Conservation (phyloP, 2,797 vertebrate genomes). For the Paedocypris micromegethes region DNA sequence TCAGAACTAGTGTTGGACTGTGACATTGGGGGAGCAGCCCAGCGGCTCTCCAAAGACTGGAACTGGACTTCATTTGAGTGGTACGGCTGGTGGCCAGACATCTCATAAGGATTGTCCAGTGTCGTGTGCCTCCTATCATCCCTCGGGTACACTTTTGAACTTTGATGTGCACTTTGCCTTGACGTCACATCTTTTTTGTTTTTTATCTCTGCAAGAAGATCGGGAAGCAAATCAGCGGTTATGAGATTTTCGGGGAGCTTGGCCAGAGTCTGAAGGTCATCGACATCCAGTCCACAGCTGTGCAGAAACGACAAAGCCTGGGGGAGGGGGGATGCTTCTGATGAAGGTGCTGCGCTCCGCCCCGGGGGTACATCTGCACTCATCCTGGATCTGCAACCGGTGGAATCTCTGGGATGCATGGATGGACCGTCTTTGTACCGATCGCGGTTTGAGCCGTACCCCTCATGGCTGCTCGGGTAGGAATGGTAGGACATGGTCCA, state of each 20-base stretch:
- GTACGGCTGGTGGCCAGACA: background rate
- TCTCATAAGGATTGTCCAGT: constrained; percentile 41
- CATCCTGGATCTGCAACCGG: constrained; percentile 9
- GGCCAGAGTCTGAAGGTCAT: constrained; percentile 62
- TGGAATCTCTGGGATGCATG: constrained; percentile 20
- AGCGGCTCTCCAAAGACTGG: constrained; percentile 48
- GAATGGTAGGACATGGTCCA: constrained; percentile 41
- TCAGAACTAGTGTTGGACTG: background rate
- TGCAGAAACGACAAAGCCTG: constrained; percentile 58
- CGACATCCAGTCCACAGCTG: constrained; percentile 65
- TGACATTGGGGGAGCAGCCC: constrained; percentile 40
- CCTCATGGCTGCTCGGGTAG: constrained; percentile 19
- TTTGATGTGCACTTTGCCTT: constrained; percentile 32
- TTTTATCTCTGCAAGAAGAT: constrained; percentile 64
- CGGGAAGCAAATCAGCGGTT: constrained; percentile 63
- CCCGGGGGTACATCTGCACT: constrained; percentile 6
- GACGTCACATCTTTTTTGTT: constrained; percentile 40
- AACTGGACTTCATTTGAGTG: constrained; percentile 40
- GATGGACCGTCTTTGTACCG: constrained; percentile 24
- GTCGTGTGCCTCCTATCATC: constrained; percentile 37
- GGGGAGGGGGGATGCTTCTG: constrained; percentile 1
- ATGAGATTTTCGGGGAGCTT: constrained; percentile 65
- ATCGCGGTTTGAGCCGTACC: constrained; percentile 29
- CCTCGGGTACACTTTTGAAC: constrained; percentile 5
- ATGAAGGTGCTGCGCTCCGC: constrained; percentile 11